These are phyloP conservation scores for Anoplius nigerrimus DNA, from an alignment of 2,888 invertebrate genomes.

Conservation along the genomic window DNA sequence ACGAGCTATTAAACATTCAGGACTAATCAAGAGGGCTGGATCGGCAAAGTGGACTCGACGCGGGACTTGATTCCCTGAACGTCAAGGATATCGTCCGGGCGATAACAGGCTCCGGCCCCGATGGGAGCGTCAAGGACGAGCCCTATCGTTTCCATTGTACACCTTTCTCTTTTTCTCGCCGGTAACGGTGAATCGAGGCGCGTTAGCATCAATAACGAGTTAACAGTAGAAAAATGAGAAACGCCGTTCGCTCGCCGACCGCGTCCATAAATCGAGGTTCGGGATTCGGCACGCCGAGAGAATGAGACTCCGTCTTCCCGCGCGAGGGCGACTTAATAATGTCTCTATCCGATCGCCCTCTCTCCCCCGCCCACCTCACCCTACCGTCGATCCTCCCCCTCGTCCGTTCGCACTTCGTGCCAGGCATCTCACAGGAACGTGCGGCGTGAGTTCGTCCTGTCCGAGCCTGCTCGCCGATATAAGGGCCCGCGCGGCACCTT, in stretches of 20 bases:
- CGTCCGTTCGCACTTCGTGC: background rate
- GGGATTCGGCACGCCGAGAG: slow-evolving; percentile 59
- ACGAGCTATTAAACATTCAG: too few relatives aligned
- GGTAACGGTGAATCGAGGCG: too few relatives aligned
- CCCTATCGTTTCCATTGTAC: too few relatives aligned
- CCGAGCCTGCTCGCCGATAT: slow-evolving; percentile 6
- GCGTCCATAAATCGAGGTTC: slow-evolving; percentile 58
- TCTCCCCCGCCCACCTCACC: slow-evolving; percentile 10
- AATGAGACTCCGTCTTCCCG: slow-evolving; percentile 24
- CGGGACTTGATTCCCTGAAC: too few relatives aligned
- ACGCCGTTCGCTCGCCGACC: slow-evolving; percentile 23
- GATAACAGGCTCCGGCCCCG: too few relatives aligned
- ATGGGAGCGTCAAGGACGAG: too few relatives aligned
- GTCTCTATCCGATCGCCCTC: slow-evolving; percentile 55
- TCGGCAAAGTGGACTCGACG: too few relatives aligned
- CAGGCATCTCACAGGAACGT: slow-evolving; percentile 1
- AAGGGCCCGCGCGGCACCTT: slow-evolving; percentile 58
- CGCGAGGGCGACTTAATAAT: slow-evolving; percentile 52
- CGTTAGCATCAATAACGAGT: slow-evolving; percentile 36
- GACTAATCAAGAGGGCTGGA: too few relatives aligned
- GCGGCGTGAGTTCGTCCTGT: slow-evolving; percentile 13
- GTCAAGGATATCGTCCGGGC: too few relatives aligned
- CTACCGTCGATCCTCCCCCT: too few relatives aligned
- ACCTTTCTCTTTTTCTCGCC: too few relatives aligned
- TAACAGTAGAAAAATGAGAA: slow-evolving; percentile 31